Conservation (phyloP, 2,888 invertebrate genomes). For the Sepioteuthis lessoniana region DNA sequence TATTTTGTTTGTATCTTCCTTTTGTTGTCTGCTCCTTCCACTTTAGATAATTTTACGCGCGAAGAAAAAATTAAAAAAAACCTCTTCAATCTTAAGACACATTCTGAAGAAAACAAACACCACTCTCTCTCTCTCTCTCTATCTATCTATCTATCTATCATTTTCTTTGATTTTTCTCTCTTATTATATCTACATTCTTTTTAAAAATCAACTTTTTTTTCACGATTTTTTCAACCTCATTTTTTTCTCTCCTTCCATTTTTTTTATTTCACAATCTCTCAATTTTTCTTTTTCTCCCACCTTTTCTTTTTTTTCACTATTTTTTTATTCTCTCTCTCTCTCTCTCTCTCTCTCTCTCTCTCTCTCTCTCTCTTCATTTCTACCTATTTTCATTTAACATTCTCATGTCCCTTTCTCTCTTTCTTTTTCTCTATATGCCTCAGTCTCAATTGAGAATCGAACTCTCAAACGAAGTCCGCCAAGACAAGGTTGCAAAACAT, state of each 20-base stretch:
- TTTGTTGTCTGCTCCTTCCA: neutral
- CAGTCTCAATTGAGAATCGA: no score
- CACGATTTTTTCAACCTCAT: conserved; percentile 40
- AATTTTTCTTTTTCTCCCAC: conserved; percentile 38
- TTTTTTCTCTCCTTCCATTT: conserved; percentile 35
- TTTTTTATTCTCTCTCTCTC: neutral
- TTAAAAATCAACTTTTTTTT: no score
- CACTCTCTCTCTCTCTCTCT: conserved; percentile 43
- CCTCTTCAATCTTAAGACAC: no score
- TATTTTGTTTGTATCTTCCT: neutral
- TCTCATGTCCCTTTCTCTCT: no score
- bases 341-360: neutral
- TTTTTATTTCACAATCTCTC: conserved; percentile 44
- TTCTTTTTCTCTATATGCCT: conserved; percentile 51
- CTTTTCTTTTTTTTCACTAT: conserved; percentile 34
- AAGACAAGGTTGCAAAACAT: no score
- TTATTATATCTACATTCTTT: neutral
- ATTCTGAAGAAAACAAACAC: neutral
- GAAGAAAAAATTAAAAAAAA: no score
- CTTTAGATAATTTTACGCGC: no score
- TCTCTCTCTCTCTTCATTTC: conserved; percentile 44
- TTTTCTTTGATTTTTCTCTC: neutral
- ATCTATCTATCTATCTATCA: conserved; percentile 38
- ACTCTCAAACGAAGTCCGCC: no score
- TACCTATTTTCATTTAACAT: conserved; percentile 52